Base-by-base conservation (phyloP, 1,140 invertebrate species). In the Drosophila orosa region DNA sequence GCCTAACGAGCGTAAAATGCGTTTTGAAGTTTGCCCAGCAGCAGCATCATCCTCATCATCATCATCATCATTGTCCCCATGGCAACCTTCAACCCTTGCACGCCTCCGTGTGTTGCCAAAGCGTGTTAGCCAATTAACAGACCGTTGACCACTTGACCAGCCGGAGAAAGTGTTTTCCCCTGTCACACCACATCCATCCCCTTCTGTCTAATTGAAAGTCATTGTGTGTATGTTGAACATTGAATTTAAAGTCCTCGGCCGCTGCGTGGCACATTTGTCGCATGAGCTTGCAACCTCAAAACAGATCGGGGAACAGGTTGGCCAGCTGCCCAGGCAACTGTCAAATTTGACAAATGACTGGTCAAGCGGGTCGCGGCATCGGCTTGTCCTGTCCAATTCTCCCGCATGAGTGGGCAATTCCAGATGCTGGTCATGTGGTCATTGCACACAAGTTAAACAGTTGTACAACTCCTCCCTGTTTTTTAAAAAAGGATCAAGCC, bases 191-290 rank as follows among this genome's bases (percentile, higher is more conserved):
- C n/a, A n/a, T n/a, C n/a, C n/a, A 39, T 24, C n/a, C 52, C 12
- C 33, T 5, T n/a, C 55, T 71, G 65, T 58, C 79, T 89, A 89
- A 89, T 89, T 89, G 84, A 89, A 89, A 89, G 84, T 89, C 84
- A 89, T 89, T 80, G 73, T 74, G 77, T 45, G 44, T 65, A 58
- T 56, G 67, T 66, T 62, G 48, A 74, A 48, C 45, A 44, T 45
- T 45, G 42, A 68, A 74, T 85, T 77, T 61, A 25, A 60, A 56
- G 40, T 48, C 50, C 19, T 54, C 24, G 12, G 17, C 31, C 37
- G 37, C 33, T 27, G 66, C 37, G 37, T 68, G 60, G n/a, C 62
- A 78, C 45, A 68, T 68, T 81, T 81, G 62, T 72, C 65, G 62
- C 57, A 62, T 56, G 60, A 56, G 35, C 40, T 57, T 47, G 58